Percentiles rank a stretch among this genome's conserved stretches.
Evolutionary conservation across 1,140 invertebrate species (phyloP).

Genomic region (Brachionus rotundiformis): DNA sequence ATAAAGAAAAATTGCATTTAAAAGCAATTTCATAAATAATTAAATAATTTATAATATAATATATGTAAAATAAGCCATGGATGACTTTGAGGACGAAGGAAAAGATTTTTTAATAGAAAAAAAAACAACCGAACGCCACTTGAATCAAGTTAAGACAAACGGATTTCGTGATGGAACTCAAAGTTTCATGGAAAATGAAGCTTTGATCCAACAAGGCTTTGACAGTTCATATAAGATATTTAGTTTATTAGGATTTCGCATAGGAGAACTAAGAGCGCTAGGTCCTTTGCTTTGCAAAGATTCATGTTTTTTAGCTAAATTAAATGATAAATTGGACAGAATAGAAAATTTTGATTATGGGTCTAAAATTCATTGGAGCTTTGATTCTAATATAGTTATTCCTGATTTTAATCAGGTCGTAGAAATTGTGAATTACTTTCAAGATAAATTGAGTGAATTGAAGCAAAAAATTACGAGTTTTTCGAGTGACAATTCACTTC

Average conservation of each 20-base stretch:
- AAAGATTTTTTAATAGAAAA: constrained; percentile 26
- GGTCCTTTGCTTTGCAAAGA: not conserved
- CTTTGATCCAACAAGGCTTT: constrained; percentile 22
- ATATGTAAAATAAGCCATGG: not conserved
- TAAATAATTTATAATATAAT: not conserved
- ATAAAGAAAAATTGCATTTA: not conserved
- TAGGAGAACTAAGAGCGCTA: not conserved
- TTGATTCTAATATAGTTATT: not conserved
- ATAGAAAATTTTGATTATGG: constrained; percentile 42
- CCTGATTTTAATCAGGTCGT: not conserved
- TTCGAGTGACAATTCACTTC: not conserved
- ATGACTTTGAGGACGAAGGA: not conserved
- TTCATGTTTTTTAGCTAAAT: constrained; percentile 26
- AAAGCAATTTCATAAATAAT: not conserved
- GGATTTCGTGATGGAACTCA: constrained; percentile 37
- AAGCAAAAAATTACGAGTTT: constrained; percentile 11
- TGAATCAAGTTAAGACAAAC: constrained; percentile 21
- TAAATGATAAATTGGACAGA: constrained; percentile 35
- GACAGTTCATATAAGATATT: constrained; percentile 33
- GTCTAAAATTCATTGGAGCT: constrained; percentile 22
- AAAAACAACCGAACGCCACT: constrained; percentile 26
- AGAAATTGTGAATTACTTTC: constrained; percentile 4
- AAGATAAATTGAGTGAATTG: not conserved
- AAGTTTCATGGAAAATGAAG: constrained; percentile 41
- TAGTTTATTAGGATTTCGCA: not conserved